Base-by-base conservation (phyloP, 2,113 vertebrate genomes). In the Notechis scutatus region DNA sequence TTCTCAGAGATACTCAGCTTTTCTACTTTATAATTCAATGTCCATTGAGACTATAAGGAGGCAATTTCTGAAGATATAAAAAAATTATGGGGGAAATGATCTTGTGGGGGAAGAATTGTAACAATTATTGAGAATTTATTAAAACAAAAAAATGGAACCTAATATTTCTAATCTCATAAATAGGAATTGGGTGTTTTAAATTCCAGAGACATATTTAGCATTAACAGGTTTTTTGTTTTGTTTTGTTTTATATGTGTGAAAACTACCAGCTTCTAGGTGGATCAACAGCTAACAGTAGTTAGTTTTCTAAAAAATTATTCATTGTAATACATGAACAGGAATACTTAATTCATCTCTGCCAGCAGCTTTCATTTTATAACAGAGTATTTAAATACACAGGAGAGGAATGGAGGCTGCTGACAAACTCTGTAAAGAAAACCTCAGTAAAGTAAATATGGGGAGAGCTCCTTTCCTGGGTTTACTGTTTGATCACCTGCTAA, bases 21-120 rank as follows among this genome's bases (percentile, higher is more conserved):
- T 55, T 50, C 15, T 90, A 45, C 61, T 34, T 23, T 61, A 94
- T 64, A 56, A 94, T 95, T 56, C 93, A 91, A 57, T 69, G 91
- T 90, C 86, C 93, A 21, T 2, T 93, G 92, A 59, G 0, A n/a
- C 88, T 88, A 50, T 81, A 81, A 81, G 15, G 14, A 45, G 47
- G 24, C 26, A 52, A 52, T n/a, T 24, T 87, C 86, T 54, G 26
- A 14, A 18, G 21, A 87, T 39, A 81, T 81, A 81, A 81, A 81
- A 5, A 20, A 81, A 39, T 81, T 81, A 39, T 74, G 34, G 69
- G 14, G 15, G 14, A 74, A 81, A 81, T 39, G 20, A 81, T 81
- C 15, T 39, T 81, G 18, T 39, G 69, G n/a, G 69, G 18, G 2
- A 39, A 39, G 5, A 81, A 87, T 26, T 50, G 47, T n/a, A 87